Base-by-base conservation (phyloP, 2,888 invertebrate genomes). In the Lycia hirtaria region DNA sequence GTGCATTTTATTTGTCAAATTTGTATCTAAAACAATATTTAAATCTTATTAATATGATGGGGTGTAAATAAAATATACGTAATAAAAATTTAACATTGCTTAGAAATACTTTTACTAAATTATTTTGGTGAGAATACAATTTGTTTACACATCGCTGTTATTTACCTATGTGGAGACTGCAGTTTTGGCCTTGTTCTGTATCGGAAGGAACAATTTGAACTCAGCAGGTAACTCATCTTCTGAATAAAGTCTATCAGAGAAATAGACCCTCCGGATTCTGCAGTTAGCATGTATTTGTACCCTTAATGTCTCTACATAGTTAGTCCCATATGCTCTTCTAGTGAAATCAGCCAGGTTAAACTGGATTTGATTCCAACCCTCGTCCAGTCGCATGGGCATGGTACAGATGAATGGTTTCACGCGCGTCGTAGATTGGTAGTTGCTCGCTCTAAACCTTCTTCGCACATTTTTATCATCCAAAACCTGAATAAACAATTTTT, bases 341-440 rank as follows among this genome's bases (percentile, higher is more conserved):
- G 97, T 98, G 83, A 98, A 98, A 87, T 99, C 98, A 3, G 97
- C 96, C 64, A 99, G 93, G 88, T 99, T 98, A 83, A 99, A 98
- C 83, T 98, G 98, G 68, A 99, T 97, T 88, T 96, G 95, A 79
- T 98, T 98, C 98, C 98, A 98, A 26, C 98, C 98, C 75, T 98
- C 97, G 73, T 98, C 97, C 62, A 98, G 92, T 56, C 98, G 93
- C 95, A 99, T 96, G 0, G 98, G 98, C 98, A 98, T 98, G 5
- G 98, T 98, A 77, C 98, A 98, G 73, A 98, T 98, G 81, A 98
- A 99, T n/a, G 98, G 98, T 82, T 98, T 97, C 7, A 98, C 97
- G 73, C 98, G 92, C 0, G 98, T 98, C 10, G 97, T 97, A 33
- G 97, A 98, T 81, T 98, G 98, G 86, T 98, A 99, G 88, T 99